phyloP scores from a whole-genome alignment of 2,113 vertebrate species.

The Scolopax mira region DNA sequence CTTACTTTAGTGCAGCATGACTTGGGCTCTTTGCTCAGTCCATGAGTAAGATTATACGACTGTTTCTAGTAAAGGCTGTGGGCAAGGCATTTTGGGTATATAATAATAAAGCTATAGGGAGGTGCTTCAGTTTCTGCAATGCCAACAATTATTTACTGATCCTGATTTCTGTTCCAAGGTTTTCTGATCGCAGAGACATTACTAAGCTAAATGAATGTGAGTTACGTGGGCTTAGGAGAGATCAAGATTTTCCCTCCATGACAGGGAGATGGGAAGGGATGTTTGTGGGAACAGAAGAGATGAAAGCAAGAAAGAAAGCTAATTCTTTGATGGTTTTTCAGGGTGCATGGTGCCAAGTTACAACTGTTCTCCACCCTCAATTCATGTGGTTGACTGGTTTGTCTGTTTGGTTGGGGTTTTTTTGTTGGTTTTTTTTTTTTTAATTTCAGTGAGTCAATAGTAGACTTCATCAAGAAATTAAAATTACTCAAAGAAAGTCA shows the following conservation, averaged over 20 bases:
- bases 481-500: neutral
- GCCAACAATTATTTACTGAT: neutral
- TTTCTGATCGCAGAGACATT: neutral
- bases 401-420: neutral
- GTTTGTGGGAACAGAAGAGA: neutral
- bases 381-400: neutral
- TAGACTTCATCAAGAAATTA: neutral
- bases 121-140: neutral
- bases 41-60: fast-evolving
- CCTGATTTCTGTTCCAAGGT: neutral
- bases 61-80: neutral
- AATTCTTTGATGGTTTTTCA: neutral
- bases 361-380: fast-evolving
- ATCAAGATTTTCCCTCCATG: neutral
- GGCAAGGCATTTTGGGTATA: neutral
- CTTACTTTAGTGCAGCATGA: fast-evolving
- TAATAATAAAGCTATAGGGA: neutral
- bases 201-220: neutral
- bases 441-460: neutral
- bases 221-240: neutral
- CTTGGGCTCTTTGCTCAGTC: neutral
- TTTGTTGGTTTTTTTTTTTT: neutral
- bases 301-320: neutral
- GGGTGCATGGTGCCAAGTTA: neutral
- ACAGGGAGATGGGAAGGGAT: neutral